Percentiles rank a stretch among this genome's conserved stretches.
These are phyloP conservation scores for Scaptomyza graminum DNA, from an alignment of 1,140 invertebrate species.

Conservation along the genomic window DNA sequence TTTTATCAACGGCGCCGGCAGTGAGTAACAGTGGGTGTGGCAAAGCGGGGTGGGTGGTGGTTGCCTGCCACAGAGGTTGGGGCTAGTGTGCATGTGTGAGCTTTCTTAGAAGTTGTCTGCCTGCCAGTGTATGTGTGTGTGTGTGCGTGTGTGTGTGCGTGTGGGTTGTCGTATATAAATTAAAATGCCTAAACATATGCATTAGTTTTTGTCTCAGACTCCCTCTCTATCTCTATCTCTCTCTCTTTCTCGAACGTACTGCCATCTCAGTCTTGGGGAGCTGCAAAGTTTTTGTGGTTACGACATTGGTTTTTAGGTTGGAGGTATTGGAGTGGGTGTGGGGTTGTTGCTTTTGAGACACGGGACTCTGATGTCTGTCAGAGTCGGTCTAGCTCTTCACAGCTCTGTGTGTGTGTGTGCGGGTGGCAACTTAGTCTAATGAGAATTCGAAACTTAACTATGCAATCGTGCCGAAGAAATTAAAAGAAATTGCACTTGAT, in stretches of 20 bases:
- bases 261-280: conserved; percentile 27
- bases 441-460: conserved; percentile 81
- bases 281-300: conserved; percentile 80
- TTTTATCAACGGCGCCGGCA: conserved; percentile 74
- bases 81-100: conserved; percentile 62
- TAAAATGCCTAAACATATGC: conserved; percentile 83
- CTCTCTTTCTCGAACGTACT: conserved; percentile 18
- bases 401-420: conserved; percentile 14
- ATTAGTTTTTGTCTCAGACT: conserved; percentile 78
- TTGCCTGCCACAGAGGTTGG: conserved; percentile 48
- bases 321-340: conserved; percentile 16
- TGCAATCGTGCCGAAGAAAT: conserved; percentile 81
- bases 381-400: conserved; percentile 69
- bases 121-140: neutral
- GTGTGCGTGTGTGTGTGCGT: conserved; percentile 22
- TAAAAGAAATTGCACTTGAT: conserved; percentile 79
- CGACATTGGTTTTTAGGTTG: conserved; percentile 70
- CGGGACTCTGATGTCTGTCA: conserved; percentile 53
- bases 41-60: conserved; percentile 30
- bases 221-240: conserved; percentile 8
- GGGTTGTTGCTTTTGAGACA: conserved; percentile 43
- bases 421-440: conserved; percentile 76
- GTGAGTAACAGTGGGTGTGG: conserved; percentile 13
- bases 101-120: conserved; percentile 68
- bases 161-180: conserved; percentile 75